Percentiles rank a stretch among this genome's conserved stretches.
These are phyloP conservation scores for Chaetophractus vellerosus DNA, from an alignment of 2,797 vertebrate genomes.

Conservation along the genomic window DNA sequence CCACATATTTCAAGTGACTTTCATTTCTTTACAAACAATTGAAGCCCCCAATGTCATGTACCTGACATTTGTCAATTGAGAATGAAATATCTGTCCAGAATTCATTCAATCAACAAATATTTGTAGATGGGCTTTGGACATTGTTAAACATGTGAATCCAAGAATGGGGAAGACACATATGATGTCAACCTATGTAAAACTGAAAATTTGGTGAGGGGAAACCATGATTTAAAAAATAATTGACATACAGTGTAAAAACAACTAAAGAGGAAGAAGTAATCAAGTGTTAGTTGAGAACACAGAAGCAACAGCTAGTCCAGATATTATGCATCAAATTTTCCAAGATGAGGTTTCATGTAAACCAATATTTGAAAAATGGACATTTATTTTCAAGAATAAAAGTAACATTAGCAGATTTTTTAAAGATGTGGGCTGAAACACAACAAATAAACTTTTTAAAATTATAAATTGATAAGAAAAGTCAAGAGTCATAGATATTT, in stretches of 20 bases:
- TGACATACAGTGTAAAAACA: neutral
- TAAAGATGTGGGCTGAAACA: neutral
- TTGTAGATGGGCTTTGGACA: neutral
- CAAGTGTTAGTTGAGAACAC: neutral
- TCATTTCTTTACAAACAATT: neutral
- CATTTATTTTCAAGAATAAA: neutral
- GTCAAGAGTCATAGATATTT: neutral
- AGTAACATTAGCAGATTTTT: neutral
- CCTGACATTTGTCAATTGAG: neutral
- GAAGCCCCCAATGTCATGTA: neutral
- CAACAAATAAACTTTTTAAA: neutral
- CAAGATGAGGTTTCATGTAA: neutral
- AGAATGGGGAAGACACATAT: neutral
- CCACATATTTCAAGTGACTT: neutral
- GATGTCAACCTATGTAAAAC: neutral
- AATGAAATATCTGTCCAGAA: neutral
- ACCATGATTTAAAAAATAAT: neutral
- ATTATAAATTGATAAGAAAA: too few relatives aligned
- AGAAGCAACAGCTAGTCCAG: neutral
- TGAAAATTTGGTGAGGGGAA: neutral
- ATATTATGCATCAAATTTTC: neutral
- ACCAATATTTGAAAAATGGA: too few relatives aligned
- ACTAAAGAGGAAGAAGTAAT: neutral
- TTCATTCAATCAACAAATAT: neutral
- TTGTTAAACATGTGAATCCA: neutral